These are phyloP conservation scores for Sarcophaga peregrina DNA, from an alignment of 1,140 invertebrate genomes.

Conservation along the genomic window DNA sequence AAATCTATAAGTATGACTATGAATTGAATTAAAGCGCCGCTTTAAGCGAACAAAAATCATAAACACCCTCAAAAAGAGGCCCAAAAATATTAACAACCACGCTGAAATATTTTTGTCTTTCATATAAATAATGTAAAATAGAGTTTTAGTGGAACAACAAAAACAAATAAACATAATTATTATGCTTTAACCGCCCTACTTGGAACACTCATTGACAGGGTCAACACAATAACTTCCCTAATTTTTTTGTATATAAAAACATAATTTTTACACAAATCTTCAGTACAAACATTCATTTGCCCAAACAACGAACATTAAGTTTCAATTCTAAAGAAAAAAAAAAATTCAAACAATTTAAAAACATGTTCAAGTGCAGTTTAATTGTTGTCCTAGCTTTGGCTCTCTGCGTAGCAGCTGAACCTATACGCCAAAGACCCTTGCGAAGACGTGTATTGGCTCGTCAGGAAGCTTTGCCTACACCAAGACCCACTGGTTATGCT, in stretches of 20 bases:
- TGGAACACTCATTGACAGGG: background rate
- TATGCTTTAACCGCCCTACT: background rate
- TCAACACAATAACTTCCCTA: conserved; percentile 14
- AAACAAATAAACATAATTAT: background rate
- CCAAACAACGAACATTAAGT: conserved; percentile 14
- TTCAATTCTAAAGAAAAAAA: background rate
- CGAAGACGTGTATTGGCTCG: conserved; percentile 29
- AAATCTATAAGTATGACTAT: background rate
- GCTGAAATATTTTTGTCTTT: background rate
- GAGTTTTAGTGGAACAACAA: background rate
- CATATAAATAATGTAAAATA: background rate
- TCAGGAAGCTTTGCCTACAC: conserved; percentile 42
- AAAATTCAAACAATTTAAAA: background rate
- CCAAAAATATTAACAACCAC: background rate
- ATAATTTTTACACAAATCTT: background rate
- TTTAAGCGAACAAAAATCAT: background rate
- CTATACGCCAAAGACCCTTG: background rate
- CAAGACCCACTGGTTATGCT: conserved; percentile 55
- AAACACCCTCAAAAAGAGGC: background rate
- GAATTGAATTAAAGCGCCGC: background rate
- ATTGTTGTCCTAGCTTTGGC: conserved; percentile 27
- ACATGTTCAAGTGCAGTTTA: background rate
- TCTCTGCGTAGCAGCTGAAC: background rate
- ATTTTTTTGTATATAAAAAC: conserved; percentile 31
- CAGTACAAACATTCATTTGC: background rate